phyloP scores from a whole-genome alignment of 2,113 vertebrate genomes.

The Ameiurus melas region DNA sequence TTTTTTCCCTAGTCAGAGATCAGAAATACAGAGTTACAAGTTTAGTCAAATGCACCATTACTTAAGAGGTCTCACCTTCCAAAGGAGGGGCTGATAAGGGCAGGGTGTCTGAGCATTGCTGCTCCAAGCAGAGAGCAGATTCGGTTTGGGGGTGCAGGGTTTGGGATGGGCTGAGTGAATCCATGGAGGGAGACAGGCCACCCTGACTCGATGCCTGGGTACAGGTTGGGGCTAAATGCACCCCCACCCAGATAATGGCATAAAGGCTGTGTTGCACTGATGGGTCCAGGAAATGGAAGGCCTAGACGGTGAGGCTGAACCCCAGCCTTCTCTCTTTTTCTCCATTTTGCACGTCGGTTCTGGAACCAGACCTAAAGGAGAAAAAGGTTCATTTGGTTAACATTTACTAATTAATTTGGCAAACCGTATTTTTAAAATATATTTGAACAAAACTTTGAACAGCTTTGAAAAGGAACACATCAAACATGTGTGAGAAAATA shows the following conservation, averaged over 20 bases:
- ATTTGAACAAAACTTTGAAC: background rate
- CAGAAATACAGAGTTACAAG: background rate
- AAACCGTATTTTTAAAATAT: background rate
- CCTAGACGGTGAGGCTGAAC: conserved; percentile 78
- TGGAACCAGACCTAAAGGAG: conserved; percentile 84
- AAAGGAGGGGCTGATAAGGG: conserved; percentile 80
- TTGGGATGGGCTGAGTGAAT: conserved; percentile 72
- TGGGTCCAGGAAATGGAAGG: conserved; percentile 79
- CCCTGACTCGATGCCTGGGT: conserved; percentile 78
- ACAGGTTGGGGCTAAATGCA: conserved; percentile 76
- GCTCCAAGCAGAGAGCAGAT: conserved; percentile 81
- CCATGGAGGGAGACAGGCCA: conserved; percentile 79
- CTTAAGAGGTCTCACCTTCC: conserved; percentile 73
- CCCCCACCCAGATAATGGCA: conserved; percentile 82
- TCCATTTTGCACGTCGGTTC: conserved; percentile 88
- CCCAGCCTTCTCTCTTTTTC: conserved; percentile 86
- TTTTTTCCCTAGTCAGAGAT: background rate
- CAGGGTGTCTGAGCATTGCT: conserved; percentile 80
- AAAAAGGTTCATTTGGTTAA: background rate
- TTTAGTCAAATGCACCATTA: background rate
- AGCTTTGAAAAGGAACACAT: too few species aligned
- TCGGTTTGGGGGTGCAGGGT: conserved; percentile 74
- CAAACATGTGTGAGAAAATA: too few species aligned
- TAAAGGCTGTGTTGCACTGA: conserved; percentile 78
- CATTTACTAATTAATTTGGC: background rate